Conservation (phyloP, 2,113 vertebrate species). For the Promerops cafer region DNA sequence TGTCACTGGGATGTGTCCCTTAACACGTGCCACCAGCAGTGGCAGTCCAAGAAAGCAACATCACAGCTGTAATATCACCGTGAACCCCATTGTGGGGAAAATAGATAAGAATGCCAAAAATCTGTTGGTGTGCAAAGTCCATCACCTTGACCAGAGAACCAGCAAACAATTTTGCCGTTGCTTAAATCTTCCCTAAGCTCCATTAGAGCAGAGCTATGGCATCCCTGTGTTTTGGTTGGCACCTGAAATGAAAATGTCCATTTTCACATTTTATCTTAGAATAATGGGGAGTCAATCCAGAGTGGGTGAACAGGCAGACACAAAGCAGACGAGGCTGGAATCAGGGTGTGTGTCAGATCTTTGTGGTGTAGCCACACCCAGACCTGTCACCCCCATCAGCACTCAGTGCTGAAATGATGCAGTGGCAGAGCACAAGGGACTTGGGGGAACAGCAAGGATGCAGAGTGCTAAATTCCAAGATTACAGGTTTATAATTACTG, state of each 20-base stretch:
- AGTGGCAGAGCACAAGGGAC: background rate
- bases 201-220: background rate
- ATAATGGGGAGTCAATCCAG: background rate
- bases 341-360: background rate
- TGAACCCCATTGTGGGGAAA: background rate
- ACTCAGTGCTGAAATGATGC: background rate
- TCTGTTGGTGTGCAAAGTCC: background rate
- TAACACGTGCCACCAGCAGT: background rate
- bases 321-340: background rate
- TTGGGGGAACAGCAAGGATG: background rate
- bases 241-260: background rate
- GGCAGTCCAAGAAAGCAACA: background rate
- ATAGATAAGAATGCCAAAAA: background rate
- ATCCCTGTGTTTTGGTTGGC: background rate
- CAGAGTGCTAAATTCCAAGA: background rate
- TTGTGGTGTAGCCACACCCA: background rate
- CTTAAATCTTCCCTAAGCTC: background rate
- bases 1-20: background rate
- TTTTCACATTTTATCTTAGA: background rate
- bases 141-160: background rate
- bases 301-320: background rate
- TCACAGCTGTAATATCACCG: accelerated
- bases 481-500: background rate
- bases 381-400: background rate
- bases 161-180: background rate